A percentile compares a stretch with the other conserved stretches of the same genome.
Conservation (phyloP, 2,797 vertebrate genomes). For the Mormyrus proboscirostris region DNA sequence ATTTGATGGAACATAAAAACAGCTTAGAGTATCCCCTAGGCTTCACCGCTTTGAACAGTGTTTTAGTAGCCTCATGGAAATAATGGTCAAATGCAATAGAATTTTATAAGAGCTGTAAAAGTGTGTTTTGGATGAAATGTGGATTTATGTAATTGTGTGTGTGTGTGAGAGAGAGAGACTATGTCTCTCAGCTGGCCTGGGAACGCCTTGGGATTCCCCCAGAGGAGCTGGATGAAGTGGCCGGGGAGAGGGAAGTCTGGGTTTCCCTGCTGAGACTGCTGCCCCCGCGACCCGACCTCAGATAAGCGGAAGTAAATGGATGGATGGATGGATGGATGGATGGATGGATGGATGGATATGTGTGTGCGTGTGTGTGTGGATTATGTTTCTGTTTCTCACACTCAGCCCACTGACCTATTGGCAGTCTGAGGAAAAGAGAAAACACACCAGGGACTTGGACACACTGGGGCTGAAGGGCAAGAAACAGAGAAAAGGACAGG, state of each 20-base stretch:
- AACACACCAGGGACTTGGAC: neutral
- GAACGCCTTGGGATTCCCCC: too few relatives aligned
- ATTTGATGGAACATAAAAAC: neutral
- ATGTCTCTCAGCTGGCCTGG: too few relatives aligned
- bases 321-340: too few relatives aligned
- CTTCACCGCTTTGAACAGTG: neutral
- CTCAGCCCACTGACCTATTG: too few relatives aligned
- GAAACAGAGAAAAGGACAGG: neutral
- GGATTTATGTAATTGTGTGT: neutral
- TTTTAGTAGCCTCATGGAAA: neutral
- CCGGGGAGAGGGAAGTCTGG: too few relatives aligned
- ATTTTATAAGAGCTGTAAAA: neutral
- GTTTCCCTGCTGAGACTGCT: too few relatives aligned
- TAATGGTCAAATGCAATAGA: neutral
- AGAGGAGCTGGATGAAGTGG: too few relatives aligned
- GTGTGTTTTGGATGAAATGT: neutral
- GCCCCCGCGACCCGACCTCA: too few relatives aligned
- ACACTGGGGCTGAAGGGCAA: neutral
- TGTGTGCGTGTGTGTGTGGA: too few relatives aligned
- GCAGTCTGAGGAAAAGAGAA: neutral
- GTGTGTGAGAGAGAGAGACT: neutral
- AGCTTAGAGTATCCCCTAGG: neutral
- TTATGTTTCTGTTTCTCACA: too few relatives aligned
- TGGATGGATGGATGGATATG: too few relatives aligned
- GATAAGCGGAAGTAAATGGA: too few relatives aligned